Evolutionary conservation across 2,113 vertebrate species (phyloP).

Genomic region (Phrynosoma blainvillii): DNA sequence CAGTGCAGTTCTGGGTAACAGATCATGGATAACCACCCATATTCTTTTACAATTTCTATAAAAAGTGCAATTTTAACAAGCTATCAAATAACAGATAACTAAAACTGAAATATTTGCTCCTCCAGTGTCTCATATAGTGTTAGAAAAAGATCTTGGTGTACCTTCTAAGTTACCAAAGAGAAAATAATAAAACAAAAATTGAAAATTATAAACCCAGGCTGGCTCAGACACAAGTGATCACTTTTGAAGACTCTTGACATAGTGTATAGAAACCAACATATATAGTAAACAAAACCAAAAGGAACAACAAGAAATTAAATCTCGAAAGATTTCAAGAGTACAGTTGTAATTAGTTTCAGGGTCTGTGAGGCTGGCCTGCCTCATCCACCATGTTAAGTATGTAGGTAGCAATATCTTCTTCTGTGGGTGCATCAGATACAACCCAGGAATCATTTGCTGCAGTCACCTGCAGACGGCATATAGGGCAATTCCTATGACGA

Average conservation of each 20-base stretch:
- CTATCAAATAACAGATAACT: constrained; percentile 32
- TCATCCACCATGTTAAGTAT: constrained; percentile 97
- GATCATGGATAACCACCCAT: background rate
- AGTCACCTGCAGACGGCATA: constrained; percentile 94
- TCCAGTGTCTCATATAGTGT: background rate
- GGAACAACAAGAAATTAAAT: constrained; percentile 5
- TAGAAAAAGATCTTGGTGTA: constrained; percentile 50
- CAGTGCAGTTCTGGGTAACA: constrained; percentile 11
- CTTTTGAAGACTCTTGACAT: constrained; percentile 55
- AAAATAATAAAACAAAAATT: constrained; percentile 50
- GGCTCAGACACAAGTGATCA: constrained; percentile 3
- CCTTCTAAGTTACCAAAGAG: constrained; percentile 48
- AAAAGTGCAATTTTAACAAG: constrained; percentile 27
- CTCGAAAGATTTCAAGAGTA: constrained; percentile 47
- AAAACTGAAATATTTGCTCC: background rate
- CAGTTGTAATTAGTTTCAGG: constrained; percentile 72
- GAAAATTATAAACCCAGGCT: constrained; percentile 37
- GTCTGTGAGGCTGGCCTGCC: constrained; percentile 90
- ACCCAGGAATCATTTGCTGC: constrained; percentile 96
- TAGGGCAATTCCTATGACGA: constrained; percentile 92
- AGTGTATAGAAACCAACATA: constrained; percentile 57
- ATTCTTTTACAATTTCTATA: constrained; percentile 31
- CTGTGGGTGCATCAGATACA: constrained; percentile 94
- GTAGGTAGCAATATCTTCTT: constrained; percentile 92
- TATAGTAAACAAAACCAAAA: constrained; percentile 55